Evolutionary conservation across 2,888 invertebrate genomes (phyloP).

Genomic region (Pollenia amentaria): DNA sequence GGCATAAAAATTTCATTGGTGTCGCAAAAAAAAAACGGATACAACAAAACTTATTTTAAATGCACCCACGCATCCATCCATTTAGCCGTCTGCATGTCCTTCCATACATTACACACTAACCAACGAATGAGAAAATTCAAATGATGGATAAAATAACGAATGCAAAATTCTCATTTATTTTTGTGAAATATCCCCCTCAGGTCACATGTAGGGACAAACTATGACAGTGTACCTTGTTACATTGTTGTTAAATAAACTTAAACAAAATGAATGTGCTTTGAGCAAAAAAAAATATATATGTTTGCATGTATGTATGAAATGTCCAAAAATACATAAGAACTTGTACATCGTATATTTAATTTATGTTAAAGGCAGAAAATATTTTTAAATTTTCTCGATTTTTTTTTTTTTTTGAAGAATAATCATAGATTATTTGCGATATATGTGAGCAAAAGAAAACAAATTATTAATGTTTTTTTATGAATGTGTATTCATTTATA

Average conservation of each 20-base stretch:
- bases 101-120: not conserved
- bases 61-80: constrained; percentile 26
- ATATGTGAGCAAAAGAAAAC: too few species aligned
- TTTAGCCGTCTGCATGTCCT: not conserved
- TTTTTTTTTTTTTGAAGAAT: too few species aligned
- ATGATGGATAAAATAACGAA: constrained; percentile 42
- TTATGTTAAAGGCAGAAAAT: too few species aligned
- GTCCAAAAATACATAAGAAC: too few species aligned
- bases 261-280: not conserved
- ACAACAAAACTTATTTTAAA: constrained; percentile 39
- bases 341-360: too few species aligned
- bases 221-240: constrained; percentile 35
- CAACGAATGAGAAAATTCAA: not conserved
- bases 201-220: constrained; percentile 49
- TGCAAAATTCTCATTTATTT: constrained; percentile 55
- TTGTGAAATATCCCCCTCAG: constrained; percentile 36
- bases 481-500: too few species aligned
- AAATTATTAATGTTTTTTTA: too few species aligned
- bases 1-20: constrained; percentile 41
- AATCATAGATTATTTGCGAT: too few species aligned
- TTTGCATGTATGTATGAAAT: too few species aligned
- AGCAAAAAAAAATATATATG: not conserved
- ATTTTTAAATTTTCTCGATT: too few species aligned
- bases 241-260: not conserved
- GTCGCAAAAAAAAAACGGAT: constrained; percentile 31